A percentile compares a stretch with the other conserved stretches of the same genome.
phyloP scores from a whole-genome alignment of 1,140 invertebrate species.

The Drosophila ercepeae region DNA sequence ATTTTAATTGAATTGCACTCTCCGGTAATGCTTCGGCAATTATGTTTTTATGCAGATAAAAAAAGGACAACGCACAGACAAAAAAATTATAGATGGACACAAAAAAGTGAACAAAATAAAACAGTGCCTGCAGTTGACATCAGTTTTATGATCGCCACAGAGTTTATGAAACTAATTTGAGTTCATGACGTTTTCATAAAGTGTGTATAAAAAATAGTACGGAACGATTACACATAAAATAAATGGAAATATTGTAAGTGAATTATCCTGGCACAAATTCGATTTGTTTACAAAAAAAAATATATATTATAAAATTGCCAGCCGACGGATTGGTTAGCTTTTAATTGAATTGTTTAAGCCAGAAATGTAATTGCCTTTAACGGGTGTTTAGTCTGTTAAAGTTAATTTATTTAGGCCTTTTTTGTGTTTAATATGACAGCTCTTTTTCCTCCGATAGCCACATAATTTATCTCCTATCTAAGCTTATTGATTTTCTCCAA shows the following conservation, averaged over 20 bases:
- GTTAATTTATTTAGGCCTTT: background rate
- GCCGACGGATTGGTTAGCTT: conserved; percentile 7
- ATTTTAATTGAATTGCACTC: conserved; percentile 60
- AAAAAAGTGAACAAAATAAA: conserved; percentile 33
- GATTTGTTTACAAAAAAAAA: conserved; percentile 60
- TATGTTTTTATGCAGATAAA: conserved; percentile 37
- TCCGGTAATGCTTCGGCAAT: conserved; percentile 53
- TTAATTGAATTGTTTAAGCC: conserved; percentile 45
- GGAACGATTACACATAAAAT: conserved; percentile 24
- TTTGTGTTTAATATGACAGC: background rate
- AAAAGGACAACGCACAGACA: conserved; percentile 12
- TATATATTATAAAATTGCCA: conserved; percentile 52
- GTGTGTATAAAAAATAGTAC: conserved; percentile 1
- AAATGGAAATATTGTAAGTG: conserved; percentile 42
- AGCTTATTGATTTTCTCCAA: background rate
- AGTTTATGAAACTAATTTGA: conserved; percentile 56
- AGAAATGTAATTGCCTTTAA: conserved; percentile 16
- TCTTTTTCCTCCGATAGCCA: background rate
- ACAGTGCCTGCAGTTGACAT: conserved; percentile 42
- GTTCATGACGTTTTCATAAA: conserved; percentile 48
- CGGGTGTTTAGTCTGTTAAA: conserved; percentile 15
- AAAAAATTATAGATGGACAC: conserved; percentile 2
- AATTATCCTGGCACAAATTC: conserved; percentile 50
- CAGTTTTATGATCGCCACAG: conserved; percentile 41
- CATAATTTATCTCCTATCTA: background rate